A percentile compares a stretch with the other conserved stretches of the same genome.
These are phyloP conservation scores for Meloidogyne chitwoodi DNA, from an alignment of 1,140 invertebrate species.

Conservation along the genomic window DNA sequence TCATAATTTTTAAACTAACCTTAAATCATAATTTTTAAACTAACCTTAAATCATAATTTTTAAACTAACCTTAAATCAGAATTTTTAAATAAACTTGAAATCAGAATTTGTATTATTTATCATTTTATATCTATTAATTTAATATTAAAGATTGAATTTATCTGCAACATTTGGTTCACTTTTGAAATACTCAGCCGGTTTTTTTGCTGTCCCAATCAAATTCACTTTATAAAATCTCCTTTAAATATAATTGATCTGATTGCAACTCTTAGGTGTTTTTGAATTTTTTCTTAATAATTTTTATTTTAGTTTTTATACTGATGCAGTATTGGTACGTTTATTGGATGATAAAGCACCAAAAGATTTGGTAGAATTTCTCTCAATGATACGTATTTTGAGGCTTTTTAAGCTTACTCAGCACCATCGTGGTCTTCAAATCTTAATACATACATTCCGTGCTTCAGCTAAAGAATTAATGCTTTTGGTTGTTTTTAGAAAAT, in stretches of 20 bases:
- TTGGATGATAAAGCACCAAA: constrained; percentile 40
- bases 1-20: background rate
- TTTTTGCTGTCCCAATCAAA: constrained; percentile 79
- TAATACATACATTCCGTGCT: constrained; percentile 81
- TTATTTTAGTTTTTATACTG: constrained; percentile 30
- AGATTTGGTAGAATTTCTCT: constrained; percentile 73
- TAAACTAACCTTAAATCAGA: too few species aligned
- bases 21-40: background rate
- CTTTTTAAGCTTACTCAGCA: constrained; percentile 91
- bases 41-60: too few species aligned
- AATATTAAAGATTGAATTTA: constrained; percentile 67
- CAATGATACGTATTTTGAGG: constrained; percentile 97
- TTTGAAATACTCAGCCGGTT: constrained; percentile 81
- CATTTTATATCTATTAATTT: background rate
- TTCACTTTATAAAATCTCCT: constrained; percentile 80
- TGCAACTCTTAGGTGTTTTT: constrained; percentile 54
- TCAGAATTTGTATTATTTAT: too few species aligned
- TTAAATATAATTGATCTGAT: constrained; percentile 84
- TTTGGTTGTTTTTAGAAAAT: constrained; percentile 7
- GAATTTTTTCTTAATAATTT: background rate
- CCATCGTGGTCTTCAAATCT: constrained; percentile 91
- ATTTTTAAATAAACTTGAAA: too few species aligned
- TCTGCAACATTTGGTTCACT: constrained; percentile 95
- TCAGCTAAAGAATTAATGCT: constrained; percentile 46
- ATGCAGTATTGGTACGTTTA: constrained; percentile 31